Conservation (phyloP, 2,888 invertebrate genomes). For the Mesorhabditis sp. region DNA sequence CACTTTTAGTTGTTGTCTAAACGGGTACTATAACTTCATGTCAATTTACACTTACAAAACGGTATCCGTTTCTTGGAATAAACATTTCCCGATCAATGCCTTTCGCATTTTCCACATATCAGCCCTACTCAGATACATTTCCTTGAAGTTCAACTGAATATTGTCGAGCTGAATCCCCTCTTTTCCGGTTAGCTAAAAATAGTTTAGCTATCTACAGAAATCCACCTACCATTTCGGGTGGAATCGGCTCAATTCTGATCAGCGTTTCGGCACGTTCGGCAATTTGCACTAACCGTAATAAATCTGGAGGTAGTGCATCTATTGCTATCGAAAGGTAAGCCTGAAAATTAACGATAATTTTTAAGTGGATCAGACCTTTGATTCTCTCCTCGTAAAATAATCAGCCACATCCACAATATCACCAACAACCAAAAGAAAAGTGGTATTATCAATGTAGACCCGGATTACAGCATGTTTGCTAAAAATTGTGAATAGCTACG, state of each 20-base stretch:
- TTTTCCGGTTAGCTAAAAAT: neutral
- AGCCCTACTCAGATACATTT: conserved; percentile 92
- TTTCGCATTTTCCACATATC: conserved; percentile 97
- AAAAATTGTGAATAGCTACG: too few relatives aligned
- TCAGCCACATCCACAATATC: too few relatives aligned
- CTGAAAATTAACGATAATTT: too few relatives aligned
- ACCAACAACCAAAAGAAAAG: too few relatives aligned
- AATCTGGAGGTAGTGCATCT: neutral
- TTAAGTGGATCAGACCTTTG: too few relatives aligned
- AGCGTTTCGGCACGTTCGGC: neutral
- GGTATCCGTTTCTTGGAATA: conserved; percentile 65
- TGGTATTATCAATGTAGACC: too few relatives aligned
- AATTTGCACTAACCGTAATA: neutral
- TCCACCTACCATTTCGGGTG: neutral
- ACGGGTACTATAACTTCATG: neutral
- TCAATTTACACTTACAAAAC: neutral
- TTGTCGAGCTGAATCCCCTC: conserved; percentile 71
- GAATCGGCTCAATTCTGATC: neutral
- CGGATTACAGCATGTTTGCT: too few relatives aligned
- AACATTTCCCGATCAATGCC: conserved; percentile 79
- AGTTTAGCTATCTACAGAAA: neutral
- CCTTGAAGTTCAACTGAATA: conserved; percentile 91
- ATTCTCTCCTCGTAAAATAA: too few relatives aligned
- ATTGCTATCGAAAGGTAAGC: neutral
- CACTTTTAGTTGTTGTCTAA: neutral